Base-by-base conservation (phyloP, 1,140 invertebrate species). In the Brachionus asplanchnoidis region DNA sequence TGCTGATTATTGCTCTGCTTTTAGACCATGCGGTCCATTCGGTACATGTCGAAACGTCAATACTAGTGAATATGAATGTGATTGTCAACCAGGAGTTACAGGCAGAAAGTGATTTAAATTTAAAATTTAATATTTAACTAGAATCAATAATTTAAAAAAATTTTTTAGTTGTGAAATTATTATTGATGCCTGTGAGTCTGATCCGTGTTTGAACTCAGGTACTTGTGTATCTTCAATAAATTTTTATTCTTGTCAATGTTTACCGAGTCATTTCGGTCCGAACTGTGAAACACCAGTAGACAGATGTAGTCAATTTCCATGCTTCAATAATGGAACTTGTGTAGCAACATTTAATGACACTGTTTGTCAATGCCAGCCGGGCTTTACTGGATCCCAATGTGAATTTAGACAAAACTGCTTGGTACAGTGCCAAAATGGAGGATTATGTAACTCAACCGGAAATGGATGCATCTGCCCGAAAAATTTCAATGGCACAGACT, bases 191-290 rank as follows among this genome's bases (percentile, higher is more conserved):
- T 85, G 84, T 65, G 9, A 12, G 4, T 85, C 79, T 6, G 93
- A 93, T 56, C 95, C 95, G 1, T 97, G 96, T 87, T 94, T 95
- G 90, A 97, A 98, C 88, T 95, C 95, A 0, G 96, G 95, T 1
- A 97, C 95, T 1, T 97, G 96, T 53, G 32, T 50, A 17, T 28
- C 85, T 14, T 85, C 87, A 5, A 86, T 85, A 0, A 86, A 85
- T n/a, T 88, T 87, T 44, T 83, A 83, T 50, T 77, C 83, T 36
- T 36, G 83, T 23, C 14, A 32, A 46, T 84, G 83, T 70, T 12
- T 42, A 12, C 36, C 65, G 9, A 40, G 36, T 23, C 56, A 65
- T 56, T 80, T 36, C 17, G 77, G 77, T 20, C 14, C 42, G 17
- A 80, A 80, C 53, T 70, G 66, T 60, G 26, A 84, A 5, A 70